Evolutionary conservation across 2,113 vertebrate genomes (phyloP).

Genomic region (Calyptommatus sinebrachiatus): DNA sequence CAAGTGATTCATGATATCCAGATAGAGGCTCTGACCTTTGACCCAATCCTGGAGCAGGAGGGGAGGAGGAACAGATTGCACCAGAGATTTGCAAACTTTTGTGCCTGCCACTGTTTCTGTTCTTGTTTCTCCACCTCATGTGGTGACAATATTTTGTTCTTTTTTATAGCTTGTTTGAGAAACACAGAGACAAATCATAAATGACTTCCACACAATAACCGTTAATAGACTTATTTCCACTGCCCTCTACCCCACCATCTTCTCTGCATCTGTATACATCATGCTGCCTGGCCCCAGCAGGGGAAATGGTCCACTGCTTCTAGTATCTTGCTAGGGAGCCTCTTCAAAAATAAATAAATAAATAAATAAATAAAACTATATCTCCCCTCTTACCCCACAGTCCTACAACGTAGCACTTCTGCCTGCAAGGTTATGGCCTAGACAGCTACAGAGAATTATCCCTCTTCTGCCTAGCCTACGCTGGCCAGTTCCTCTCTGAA

Average conservation of each 20-base stretch:
- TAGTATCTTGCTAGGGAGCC: rapidly evolving
- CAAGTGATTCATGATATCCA: not conserved
- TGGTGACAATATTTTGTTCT: not conserved
- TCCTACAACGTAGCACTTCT: not conserved
- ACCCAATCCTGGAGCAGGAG: not conserved
- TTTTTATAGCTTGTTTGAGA: not conserved
- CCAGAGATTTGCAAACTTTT: not conserved
- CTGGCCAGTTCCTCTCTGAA: not conserved
- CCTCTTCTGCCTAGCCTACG: not conserved
- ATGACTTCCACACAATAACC: rapidly evolving
- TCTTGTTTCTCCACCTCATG: not conserved
- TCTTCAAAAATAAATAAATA: too few species aligned
- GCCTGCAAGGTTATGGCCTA: not conserved
- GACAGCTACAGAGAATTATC: not conserved
- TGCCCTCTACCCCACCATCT: not conserved
- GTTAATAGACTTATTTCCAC: rapidly evolving
- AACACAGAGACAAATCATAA: not conserved
- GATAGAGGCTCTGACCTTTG: not conserved
- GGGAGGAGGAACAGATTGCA: too few species aligned
- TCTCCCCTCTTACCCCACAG: not conserved
- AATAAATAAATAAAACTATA: too few species aligned
- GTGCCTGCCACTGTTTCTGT: not conserved
- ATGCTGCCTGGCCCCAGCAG: not conserved
- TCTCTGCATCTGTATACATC: not conserved
- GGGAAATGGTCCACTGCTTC: not conserved